phyloP scores from a whole-genome alignment of 2,113 vertebrate genomes.

The Calonectris borealis region DNA sequence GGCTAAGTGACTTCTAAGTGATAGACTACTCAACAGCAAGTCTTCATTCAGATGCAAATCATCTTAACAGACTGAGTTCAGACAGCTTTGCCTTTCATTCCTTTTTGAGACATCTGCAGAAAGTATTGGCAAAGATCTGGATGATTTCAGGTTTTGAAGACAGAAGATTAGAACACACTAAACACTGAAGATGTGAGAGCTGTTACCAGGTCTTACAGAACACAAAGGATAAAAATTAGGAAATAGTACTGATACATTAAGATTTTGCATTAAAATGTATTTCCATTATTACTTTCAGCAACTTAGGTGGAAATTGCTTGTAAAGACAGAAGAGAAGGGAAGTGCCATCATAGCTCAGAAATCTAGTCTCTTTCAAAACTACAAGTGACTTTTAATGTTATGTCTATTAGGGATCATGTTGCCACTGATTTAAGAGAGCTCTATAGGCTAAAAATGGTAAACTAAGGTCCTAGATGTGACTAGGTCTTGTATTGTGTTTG shows the following conservation, averaged over 20 bases:
- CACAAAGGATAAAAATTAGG: neutral
- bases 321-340: neutral
- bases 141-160: neutral
- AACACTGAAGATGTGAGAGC: neutral
- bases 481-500: neutral
- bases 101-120: conserved; percentile 3
- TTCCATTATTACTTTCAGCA: neutral
- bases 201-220: neutral
- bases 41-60: conserved; percentile 31
- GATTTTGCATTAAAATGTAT: neutral
- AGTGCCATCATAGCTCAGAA: neutral
- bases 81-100: conserved; percentile 2
- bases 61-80: neutral
- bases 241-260: neutral
- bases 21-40: neutral
- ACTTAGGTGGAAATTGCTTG: neutral
- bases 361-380: neutral
- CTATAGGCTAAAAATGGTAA: neutral
- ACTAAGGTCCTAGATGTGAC: neutral
- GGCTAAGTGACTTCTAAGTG: neutral
- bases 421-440: neutral
- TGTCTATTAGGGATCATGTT: neutral
- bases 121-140: neutral
- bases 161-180: neutral
- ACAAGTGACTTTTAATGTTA: neutral